Conservation (phyloP, 2,797 vertebrate genomes). For the Molossus alvarezi region DNA sequence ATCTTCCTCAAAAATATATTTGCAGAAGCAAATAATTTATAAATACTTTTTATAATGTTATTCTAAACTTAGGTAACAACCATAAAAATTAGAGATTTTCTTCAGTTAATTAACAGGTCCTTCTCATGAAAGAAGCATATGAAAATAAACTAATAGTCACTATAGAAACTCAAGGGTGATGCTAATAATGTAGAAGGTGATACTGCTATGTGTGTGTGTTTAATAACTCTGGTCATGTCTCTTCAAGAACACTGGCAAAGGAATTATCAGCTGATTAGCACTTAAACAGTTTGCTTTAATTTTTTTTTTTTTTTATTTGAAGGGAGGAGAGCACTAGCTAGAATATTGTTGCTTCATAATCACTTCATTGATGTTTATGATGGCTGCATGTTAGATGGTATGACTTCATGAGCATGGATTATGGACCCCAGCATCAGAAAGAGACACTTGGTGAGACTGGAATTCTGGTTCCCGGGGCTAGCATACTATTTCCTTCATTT, state of each 20-base stretch:
- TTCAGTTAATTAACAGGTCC: not conserved
- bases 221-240: not conserved
- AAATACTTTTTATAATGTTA: not conserved
- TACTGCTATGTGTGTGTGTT: not conserved
- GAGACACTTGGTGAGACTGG: not conserved
- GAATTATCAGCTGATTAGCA: not conserved
- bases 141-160: slow-evolving; percentile 10
- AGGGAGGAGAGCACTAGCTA: not conserved
- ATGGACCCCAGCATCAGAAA: not conserved
- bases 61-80: not conserved
- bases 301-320: not conserved
- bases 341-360: not conserved
- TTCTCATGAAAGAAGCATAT: not conserved
- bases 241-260: not conserved
- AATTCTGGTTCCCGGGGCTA: not conserved
- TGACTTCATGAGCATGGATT: not conserved
- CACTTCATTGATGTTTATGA: not conserved
- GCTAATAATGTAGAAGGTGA: not conserved
- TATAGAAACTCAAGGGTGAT: not conserved
- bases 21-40: not conserved
- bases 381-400: not conserved
- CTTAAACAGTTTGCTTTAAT: not conserved
- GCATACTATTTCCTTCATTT: not conserved
- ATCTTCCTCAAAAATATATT: not conserved
- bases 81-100: not conserved